Conservation (phyloP, 2,888 invertebrate species). For the Endomychus coccineus region DNA sequence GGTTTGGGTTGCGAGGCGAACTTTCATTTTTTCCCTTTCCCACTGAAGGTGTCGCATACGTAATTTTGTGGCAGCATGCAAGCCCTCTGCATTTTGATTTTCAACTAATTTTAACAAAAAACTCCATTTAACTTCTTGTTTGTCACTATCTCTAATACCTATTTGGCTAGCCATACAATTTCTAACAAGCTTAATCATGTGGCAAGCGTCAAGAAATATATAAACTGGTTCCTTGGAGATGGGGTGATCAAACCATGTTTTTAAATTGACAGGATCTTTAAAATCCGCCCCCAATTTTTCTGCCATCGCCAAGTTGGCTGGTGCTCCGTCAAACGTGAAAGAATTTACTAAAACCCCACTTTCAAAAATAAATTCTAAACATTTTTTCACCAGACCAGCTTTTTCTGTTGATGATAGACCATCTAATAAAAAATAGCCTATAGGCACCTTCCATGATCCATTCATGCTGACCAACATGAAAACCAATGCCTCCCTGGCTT, state of each 20-base stretch:
- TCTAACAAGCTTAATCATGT: too few species aligned
- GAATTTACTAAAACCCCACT: slow-evolving; percentile 18
- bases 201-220: too few species aligned
- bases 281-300: slow-evolving; percentile 19
- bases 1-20: slow-evolving; percentile 17
- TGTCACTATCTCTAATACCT: not conserved
- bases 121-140: slow-evolving; percentile 5
- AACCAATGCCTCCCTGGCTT: slow-evolving; percentile 22
- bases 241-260: slow-evolving; percentile 16
- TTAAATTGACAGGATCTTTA: slow-evolving; percentile 5
- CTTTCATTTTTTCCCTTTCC: slow-evolving; percentile 20
- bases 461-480: slow-evolving; percentile 21
- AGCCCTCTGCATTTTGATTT: slow-evolving; percentile 2
- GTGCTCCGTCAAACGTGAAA: slow-evolving; percentile 24
- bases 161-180: too few species aligned
- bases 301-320: slow-evolving; percentile 20
- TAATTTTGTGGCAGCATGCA: slow-evolving; percentile 19
- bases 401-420: slow-evolving; percentile 18
- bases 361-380: slow-evolving; percentile 20
- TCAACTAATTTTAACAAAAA: not conserved
- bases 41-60: slow-evolving; percentile 18
- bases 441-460: slow-evolving; percentile 21
- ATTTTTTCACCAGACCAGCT: slow-evolving; percentile 20
- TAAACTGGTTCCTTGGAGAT: too few species aligned
- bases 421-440: slow-evolving; percentile 22